These are phyloP conservation scores for Odontocerum albicorne DNA, from an alignment of 2,888 invertebrate genomes.

Conservation along the genomic window DNA sequence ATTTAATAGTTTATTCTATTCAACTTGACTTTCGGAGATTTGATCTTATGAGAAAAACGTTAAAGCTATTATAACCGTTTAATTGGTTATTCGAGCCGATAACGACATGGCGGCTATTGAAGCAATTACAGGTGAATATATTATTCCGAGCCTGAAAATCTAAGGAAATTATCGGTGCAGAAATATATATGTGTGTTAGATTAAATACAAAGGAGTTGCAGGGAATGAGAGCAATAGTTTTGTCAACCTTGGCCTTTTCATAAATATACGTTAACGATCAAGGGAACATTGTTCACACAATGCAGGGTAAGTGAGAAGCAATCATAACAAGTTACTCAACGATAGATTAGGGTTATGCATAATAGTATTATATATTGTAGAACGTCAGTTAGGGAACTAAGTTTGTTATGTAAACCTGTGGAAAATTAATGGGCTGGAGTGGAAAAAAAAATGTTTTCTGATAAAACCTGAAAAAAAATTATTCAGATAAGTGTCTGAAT, in stretches of 20 bases:
- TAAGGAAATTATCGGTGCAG: not conserved
- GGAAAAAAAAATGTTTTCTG: too few species aligned
- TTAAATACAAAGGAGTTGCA: not conserved
- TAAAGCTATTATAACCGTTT: slow-evolving; percentile 16
- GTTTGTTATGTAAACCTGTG: too few species aligned
- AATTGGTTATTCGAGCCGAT: slow-evolving; percentile 31
- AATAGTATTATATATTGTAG: too few species aligned
- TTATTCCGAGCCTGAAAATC: slow-evolving; percentile 3
- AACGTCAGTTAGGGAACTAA: too few species aligned
- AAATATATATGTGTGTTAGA: not conserved
- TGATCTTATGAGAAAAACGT: slow-evolving; percentile 31
- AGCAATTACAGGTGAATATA: slow-evolving; percentile 35
- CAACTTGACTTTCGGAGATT: too few species aligned
- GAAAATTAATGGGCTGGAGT: too few species aligned
- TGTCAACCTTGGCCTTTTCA: slow-evolving; percentile 29
- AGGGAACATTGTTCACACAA: not conserved
- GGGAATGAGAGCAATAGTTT: slow-evolving; percentile 1
- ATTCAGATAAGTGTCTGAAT: too few species aligned
- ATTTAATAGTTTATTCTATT: not conserved
- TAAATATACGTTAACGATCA: slow-evolving; percentile 20
- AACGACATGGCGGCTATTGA: slow-evolving; percentile 18
- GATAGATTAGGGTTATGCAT: too few species aligned
- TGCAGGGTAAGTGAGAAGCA: not conserved
- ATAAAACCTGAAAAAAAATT: too few species aligned
- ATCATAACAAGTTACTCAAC: too few species aligned